Conservation (phyloP, 2,888 invertebrate genomes). For the Synanthedon myopaeformis region DNA sequence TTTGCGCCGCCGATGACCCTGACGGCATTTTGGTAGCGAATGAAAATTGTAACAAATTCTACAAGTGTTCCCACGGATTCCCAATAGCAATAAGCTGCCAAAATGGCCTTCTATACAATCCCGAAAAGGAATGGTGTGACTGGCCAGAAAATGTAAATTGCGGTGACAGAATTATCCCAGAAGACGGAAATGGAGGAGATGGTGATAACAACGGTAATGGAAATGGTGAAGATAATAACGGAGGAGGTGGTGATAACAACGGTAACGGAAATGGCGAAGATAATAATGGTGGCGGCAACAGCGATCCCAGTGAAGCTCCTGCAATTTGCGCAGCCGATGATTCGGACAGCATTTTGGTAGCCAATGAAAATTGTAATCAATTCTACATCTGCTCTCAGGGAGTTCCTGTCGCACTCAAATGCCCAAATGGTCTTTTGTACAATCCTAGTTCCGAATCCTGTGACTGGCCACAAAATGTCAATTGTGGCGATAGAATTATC, state of each 20-base stretch:
- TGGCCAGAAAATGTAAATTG: slow-evolving; percentile 23
- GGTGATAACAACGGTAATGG: slow-evolving; percentile 2
- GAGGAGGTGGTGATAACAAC: slow-evolving; percentile 2
- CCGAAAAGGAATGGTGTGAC: slow-evolving; percentile 18
- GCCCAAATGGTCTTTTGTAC: slow-evolving; percentile 16
- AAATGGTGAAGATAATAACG: background rate
- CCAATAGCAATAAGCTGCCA: slow-evolving; percentile 16
- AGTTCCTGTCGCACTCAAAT: slow-evolving; percentile 12
- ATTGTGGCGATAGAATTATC: slow-evolving; percentile 17
- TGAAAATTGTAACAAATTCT: slow-evolving; percentile 28
- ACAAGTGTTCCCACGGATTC: slow-evolving; percentile 17
- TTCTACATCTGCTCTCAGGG: slow-evolving; percentile 24
- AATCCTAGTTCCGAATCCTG: slow-evolving; percentile 19
- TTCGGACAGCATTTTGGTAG: slow-evolving; percentile 18
- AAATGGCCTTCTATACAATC: slow-evolving; percentile 16
- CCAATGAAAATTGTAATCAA: slow-evolving; percentile 27
- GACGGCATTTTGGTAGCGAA: slow-evolving; percentile 19
- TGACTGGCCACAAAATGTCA: slow-evolving; percentile 21
- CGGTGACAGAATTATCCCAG: slow-evolving; percentile 14
- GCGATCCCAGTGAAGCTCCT: slow-evolving; percentile 20
- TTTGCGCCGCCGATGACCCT: slow-evolving; percentile 19
- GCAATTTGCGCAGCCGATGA: slow-evolving; percentile 17
- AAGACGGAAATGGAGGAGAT: slow-evolving; percentile 2
- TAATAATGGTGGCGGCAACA: slow-evolving; percentile 6
- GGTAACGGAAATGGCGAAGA: slow-evolving; percentile 1